Evolutionary conservation across 2,888 invertebrate genomes (phyloP), one percentile per base, ranked within the genome.

Genomic region (Synergus gifuensis): DNA sequence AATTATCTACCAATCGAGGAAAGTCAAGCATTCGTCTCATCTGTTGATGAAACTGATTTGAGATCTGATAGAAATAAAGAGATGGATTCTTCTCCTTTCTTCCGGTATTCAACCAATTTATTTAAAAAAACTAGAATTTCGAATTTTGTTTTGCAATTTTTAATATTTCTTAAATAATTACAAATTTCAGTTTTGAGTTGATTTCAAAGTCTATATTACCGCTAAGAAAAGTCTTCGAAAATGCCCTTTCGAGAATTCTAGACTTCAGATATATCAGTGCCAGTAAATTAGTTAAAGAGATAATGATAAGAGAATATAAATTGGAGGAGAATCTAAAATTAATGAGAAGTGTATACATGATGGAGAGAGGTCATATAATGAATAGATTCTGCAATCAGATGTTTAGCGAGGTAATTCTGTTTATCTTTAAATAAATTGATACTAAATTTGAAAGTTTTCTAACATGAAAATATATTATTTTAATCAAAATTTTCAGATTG

Each of bases 281-380:
- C 0, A 93, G 93, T 82, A 91, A 89, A 81, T 91, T 93, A 83
- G 93, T 94, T 0, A 93, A 93, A 87, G 89, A 92, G 46, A 92
- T 94, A 81, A 92, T 93, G 86, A 89, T 91, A 7, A 88, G 92
- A 5, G 93, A 94, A 76, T 93, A 93, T 83, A 90, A 91, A 81
- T 86, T 94, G 8, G 90, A 92, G 60, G 90, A 89, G 9, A 93
- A 94, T 84, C 87, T 94, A 58, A 91, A 91, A 60, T 91, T 93
- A 76, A 92, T 94, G 88, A 92, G 94, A 46, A 92, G 92, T 58
- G 92, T 94, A 22, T 92, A 93, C 66, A 91, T 94, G 83, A 92
- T 94, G 90, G 94, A 94, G 86, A 92, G 93, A 3, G 93, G 93
- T 67, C 93, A 94, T 85, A 83, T 94, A 18, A 92, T 94, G 92